Evolutionary conservation across 2,113 vertebrate species (phyloP).

Genomic region (Dasyurus viverrinus): DNA sequence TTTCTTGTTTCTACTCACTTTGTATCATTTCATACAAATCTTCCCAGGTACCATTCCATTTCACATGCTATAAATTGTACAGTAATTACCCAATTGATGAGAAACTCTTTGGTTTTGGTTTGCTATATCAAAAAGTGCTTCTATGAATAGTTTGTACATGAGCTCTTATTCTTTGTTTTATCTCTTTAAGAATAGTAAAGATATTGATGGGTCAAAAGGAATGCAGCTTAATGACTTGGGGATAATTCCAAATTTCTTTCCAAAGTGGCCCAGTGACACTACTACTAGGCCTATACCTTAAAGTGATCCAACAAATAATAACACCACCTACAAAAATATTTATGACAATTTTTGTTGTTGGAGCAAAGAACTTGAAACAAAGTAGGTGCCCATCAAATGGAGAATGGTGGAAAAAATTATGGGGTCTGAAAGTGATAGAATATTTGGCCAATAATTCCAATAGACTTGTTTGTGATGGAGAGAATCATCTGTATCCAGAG

Average conservation of each 20-base stretch:
- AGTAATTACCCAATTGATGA: neutral
- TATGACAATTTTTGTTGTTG: neutral
- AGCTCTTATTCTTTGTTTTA: neutral
- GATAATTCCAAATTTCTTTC: neutral
- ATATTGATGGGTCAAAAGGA: neutral
- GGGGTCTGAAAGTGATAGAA: neutral
- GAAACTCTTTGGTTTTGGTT: neutral
- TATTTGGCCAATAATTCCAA: neutral
- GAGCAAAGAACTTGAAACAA: neutral
- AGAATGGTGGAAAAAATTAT: neutral
- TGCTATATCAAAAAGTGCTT: neutral
- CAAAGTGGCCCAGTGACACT: neutral
- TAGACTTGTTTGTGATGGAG: no score
- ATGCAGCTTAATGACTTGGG: neutral
- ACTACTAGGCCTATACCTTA: neutral
- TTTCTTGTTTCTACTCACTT: neutral
- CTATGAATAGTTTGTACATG: neutral
- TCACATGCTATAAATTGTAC: neutral
- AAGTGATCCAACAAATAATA: neutral
- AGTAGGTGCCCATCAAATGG: neutral
- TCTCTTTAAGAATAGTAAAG: neutral
- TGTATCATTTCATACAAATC: neutral
- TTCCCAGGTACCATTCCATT: neutral
- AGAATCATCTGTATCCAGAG: no score
- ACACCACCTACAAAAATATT: neutral